These are phyloP conservation scores for Andricus grossulariae DNA, from an alignment of 1,140 invertebrate genomes.

Conservation along the genomic window DNA sequence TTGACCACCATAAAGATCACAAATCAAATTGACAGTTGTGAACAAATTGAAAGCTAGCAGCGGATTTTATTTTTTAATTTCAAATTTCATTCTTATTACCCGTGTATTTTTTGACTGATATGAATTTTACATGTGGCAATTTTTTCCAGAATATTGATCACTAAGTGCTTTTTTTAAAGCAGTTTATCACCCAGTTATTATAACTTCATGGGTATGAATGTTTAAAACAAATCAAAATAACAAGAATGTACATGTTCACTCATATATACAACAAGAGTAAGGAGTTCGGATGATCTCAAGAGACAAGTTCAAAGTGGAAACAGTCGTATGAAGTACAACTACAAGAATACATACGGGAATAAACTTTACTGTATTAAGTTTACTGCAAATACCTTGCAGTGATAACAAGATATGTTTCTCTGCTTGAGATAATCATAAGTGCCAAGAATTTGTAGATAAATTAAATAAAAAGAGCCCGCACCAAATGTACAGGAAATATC, in stretches of 20 bases:
- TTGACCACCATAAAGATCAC: too few relatives aligned
- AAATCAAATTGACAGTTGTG: too few relatives aligned
- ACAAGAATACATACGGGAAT: not conserved
- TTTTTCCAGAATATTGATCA: too few relatives aligned
- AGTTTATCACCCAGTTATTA: not conserved
- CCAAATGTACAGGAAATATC: too few relatives aligned
- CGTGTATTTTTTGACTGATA: too few relatives aligned
- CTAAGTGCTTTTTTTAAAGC: too few relatives aligned
- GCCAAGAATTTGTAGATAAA: not conserved
- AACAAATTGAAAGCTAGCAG: too few relatives aligned
- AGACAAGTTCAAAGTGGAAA: conserved; percentile 18
- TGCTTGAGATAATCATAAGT: conserved; percentile 11
- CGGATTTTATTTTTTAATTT: too few relatives aligned
- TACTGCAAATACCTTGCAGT: conserved; percentile 10
- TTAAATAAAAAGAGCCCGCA: too few relatives aligned
- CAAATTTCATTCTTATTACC: too few relatives aligned
- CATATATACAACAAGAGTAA: conserved; percentile 17
- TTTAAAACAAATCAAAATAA: conserved; percentile 16
- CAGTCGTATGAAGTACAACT: conserved; percentile 1
- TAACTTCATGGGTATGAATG: not conserved
- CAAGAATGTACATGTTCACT: not conserved
- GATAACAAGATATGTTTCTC: conserved; percentile 24
- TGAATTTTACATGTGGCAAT: too few relatives aligned
- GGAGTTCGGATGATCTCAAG: conserved; percentile 3
- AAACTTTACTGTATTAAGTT: conserved; percentile 17